Conservation (phyloP, 2,888 invertebrate genomes). For the Ptilodon capucinus region DNA sequence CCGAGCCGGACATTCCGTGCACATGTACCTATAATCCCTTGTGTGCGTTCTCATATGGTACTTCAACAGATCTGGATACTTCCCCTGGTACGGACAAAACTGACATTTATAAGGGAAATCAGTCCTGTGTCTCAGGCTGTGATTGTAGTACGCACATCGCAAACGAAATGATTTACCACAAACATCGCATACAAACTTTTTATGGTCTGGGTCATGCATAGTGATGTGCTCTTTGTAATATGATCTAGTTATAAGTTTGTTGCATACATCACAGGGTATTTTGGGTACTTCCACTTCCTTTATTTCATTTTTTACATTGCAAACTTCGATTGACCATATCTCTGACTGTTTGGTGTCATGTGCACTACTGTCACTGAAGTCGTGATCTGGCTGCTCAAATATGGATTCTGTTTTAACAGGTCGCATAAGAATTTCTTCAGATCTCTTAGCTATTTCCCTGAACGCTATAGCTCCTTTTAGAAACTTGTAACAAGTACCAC, state of each 20-base stretch:
- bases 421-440: conserved; percentile 46
- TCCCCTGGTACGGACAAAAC: conserved; percentile 53
- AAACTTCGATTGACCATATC: conserved; percentile 22
- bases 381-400: conserved; percentile 22
- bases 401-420: conserved; percentile 36
- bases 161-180: conserved; percentile 60
- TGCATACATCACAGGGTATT: conserved; percentile 48
- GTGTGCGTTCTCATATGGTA: conserved; percentile 58
- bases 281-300: conserved; percentile 40
- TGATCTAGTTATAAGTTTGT: conserved; percentile 50
- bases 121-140: conserved; percentile 51
- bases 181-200: conserved; percentile 59
- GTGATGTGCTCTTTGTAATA: conserved; percentile 59
- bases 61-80: conserved; percentile 51
- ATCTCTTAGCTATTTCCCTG: conserved; percentile 51
- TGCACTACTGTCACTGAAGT: conserved; percentile 29
- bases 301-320: conserved; percentile 23
- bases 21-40: conserved; percentile 58
- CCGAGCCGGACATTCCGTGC: conserved; percentile 59
- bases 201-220: conserved; percentile 57
- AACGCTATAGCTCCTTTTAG: conserved; percentile 53
- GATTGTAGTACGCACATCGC: conserved; percentile 56
- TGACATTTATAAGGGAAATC: conserved; percentile 58
- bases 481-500: conserved; percentile 55
- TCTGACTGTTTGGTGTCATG: conserved; percentile 26